phyloP scores from a whole-genome alignment of 2,888 invertebrate genomes.

The Acanthosepion lycidas region DNA sequence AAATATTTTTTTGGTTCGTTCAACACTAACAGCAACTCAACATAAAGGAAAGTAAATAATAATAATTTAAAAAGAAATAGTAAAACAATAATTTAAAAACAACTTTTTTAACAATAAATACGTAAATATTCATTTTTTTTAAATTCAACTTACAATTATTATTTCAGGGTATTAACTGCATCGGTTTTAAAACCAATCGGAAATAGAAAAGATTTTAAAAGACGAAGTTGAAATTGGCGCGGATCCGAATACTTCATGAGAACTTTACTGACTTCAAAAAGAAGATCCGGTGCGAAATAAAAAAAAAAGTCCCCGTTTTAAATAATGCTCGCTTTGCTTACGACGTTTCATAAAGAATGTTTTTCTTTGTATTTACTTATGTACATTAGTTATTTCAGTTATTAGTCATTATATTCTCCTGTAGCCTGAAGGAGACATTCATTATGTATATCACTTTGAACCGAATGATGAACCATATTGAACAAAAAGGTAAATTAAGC shows the following conservation, averaged over 20 bases:
- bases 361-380: not conserved
- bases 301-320: not conserved
- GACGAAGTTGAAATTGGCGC: not conserved
- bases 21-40: not conserved
- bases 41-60: not conserved
- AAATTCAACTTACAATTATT: not conserved
- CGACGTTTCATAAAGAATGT: not conserved
- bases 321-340: not conserved
- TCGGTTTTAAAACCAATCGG: not conserved
- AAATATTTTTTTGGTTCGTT: not conserved
- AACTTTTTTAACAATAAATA: not conserved
- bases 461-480: too few relatives aligned
- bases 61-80: not conserved
- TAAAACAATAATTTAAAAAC: not conserved
- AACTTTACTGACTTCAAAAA: not conserved
- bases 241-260: not conserved
- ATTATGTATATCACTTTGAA: too few relatives aligned
- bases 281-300: not conserved
- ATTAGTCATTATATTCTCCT: too few relatives aligned
- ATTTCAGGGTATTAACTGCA: not conserved
- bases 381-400: too few relatives aligned
- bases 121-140: not conserved
- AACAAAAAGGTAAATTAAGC: too few relatives aligned
- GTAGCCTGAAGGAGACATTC: too few relatives aligned
- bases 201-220: not conserved